Percentiles rank a stretch among this genome's conserved stretches.
phyloP scores from a whole-genome alignment of 2,797 vertebrate genomes.

The Nothura maculosa region DNA sequence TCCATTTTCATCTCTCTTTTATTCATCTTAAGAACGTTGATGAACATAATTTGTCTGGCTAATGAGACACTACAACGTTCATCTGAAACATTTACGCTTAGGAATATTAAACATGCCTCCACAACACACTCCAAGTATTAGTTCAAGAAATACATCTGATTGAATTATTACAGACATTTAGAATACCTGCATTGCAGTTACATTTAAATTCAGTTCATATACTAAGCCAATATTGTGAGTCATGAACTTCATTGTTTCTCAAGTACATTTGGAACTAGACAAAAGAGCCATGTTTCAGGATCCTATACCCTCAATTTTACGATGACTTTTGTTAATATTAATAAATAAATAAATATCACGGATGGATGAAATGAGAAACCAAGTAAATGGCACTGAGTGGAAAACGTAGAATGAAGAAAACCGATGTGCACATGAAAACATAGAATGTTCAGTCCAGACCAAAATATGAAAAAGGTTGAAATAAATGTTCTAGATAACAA shows the following conservation, averaged over 20 bases:
- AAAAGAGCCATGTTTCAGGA: not conserved
- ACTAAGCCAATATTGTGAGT: constrained; percentile 74
- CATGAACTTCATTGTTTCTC: constrained; percentile 75
- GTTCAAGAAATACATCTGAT: constrained; percentile 20
- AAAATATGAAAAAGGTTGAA: not conserved
- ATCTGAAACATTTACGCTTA: not conserved
- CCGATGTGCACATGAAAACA: not conserved
- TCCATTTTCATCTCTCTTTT: not conserved
- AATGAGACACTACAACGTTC: not conserved
- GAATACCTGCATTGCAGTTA: constrained; percentile 80
- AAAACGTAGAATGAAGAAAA: not conserved
- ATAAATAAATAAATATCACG: not conserved
- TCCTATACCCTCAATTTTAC: constrained; percentile 5
- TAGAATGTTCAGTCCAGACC: not conserved
- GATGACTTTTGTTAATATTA: not conserved
- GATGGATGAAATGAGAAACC: not conserved
- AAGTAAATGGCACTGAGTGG: not conserved
- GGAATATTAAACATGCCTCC: not conserved
- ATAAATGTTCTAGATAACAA: not conserved
- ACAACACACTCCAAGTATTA: not conserved
- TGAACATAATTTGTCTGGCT: not conserved
- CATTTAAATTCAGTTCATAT: constrained; percentile 74
- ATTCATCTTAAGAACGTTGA: not conserved
- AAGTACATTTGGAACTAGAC: constrained; percentile 56
- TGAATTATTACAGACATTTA: constrained; percentile 60